Evolutionary conservation across 1,140 invertebrate genomes (phyloP).

Genomic region (Macrobrachium nipponense): DNA sequence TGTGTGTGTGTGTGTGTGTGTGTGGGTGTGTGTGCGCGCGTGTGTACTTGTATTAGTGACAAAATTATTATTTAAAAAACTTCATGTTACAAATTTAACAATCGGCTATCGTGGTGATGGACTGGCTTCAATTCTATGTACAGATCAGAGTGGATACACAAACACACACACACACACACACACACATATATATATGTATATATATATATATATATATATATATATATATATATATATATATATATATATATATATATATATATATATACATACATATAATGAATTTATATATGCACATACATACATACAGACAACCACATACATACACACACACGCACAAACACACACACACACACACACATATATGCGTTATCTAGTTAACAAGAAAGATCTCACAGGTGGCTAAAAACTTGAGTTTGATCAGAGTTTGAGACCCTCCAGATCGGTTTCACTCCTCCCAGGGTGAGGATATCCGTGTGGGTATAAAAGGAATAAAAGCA

Average conservation of each 20-base stretch:
- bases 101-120: no score
- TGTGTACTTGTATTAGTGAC: no score
- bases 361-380: background rate
- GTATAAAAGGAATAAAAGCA: no score
- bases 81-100: no score
- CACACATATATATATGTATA: slow-evolving; percentile 5
- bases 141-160: background rate
- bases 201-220: background rate
- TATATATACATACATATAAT: background rate
- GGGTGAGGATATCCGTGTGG: no score
- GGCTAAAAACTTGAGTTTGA: no score
- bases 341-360: slow-evolving; percentile 16
- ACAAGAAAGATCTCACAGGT: no score
- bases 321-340: no score
- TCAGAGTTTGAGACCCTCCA: no score
- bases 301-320: no score
- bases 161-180: background rate
- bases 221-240: slow-evolving; percentile 4
- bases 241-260: slow-evolving; percentile 14
- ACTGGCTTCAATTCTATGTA: background rate
- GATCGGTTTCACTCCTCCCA: no score
- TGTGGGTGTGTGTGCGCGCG: background rate
- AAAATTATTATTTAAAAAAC: no score
- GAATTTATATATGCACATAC: background rate
- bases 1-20: background rate